These are phyloP conservation scores for Pachyseris speciosa DNA, from an alignment of 64 coral and sea anemone species.

Conservation along the genomic window DNA sequence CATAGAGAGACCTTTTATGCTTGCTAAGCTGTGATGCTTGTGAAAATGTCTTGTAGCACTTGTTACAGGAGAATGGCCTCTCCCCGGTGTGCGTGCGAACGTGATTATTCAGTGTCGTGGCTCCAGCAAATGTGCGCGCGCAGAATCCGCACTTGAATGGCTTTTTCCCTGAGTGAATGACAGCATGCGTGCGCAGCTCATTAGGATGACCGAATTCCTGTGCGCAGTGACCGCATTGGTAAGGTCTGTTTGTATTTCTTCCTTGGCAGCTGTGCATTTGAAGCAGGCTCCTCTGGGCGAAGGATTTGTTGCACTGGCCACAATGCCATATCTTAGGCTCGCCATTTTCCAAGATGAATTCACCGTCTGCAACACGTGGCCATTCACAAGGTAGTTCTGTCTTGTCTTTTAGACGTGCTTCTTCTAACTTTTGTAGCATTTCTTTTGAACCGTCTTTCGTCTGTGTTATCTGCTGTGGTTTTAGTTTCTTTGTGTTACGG, in stretches of 20 bases:
- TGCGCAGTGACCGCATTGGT: constrained; percentile 60
- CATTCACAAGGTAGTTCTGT: constrained; percentile 7
- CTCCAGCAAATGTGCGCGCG: constrained; percentile 66
- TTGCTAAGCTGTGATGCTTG: constrained; percentile 70
- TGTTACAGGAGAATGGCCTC: constrained; percentile 62
- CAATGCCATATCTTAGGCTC: constrained; percentile 64
- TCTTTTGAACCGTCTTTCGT: constrained; percentile 1
- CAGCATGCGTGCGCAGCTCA: constrained; percentile 65
- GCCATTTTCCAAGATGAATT: constrained; percentile 36
- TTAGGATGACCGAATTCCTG: constrained; percentile 64
- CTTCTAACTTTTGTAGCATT: neutral
- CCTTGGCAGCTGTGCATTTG: constrained; percentile 60
- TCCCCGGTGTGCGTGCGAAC: constrained; percentile 75
- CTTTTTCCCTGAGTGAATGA: constrained; percentile 62
- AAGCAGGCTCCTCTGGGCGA: constrained; percentile 52
- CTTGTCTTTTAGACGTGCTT: neutral
- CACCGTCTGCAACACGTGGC: constrained; percentile 17
- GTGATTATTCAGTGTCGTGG: constrained; percentile 76
- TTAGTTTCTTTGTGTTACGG: neutral
- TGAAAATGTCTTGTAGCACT: constrained; percentile 67
- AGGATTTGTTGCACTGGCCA: constrained; percentile 66
- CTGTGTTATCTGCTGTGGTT: neutral
- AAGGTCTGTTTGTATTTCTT: constrained; percentile 60
- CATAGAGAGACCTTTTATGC: constrained; percentile 49
- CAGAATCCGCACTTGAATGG: constrained; percentile 80